These are phyloP conservation scores for Cydia pomonella DNA, from an alignment of 1,140 invertebrate species.

Conservation along the genomic window DNA sequence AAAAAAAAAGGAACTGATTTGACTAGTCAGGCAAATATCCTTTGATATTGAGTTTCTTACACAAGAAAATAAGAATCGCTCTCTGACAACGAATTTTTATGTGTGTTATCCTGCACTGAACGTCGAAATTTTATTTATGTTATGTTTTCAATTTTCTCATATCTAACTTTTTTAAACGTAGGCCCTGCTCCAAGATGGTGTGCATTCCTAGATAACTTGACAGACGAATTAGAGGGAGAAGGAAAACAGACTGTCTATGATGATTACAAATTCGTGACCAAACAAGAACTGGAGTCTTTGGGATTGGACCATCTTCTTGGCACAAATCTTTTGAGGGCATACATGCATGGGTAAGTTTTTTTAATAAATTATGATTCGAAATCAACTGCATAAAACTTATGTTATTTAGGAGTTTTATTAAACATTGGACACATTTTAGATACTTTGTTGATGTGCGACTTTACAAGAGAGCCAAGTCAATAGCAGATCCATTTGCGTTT, in stretches of 20 bases:
- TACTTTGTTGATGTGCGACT: slow-evolving; percentile 97
- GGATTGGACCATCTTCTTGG: slow-evolving; percentile 95
- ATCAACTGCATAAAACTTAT: background rate
- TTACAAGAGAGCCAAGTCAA: slow-evolving; percentile 95
- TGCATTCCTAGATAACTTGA: slow-evolving; percentile 96
- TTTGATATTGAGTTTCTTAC: too few relatives aligned
- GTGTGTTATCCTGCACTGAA: too few relatives aligned
- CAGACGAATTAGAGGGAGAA: slow-evolving; percentile 95
- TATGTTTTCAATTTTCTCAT: slow-evolving; percentile 15
- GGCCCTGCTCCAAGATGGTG: slow-evolving; percentile 99
- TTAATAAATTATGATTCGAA: background rate
- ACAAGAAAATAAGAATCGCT: too few relatives aligned
- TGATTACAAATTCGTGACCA: slow-evolving; percentile 99
- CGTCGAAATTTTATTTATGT: too few relatives aligned
- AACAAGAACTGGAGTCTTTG: slow-evolving; percentile 93
- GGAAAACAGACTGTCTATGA: slow-evolving; percentile 93
- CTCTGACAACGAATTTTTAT: too few relatives aligned
- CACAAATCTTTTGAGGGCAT: slow-evolving; percentile 94
- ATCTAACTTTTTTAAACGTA: slow-evolving; percentile 41
- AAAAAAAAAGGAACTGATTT: too few relatives aligned
- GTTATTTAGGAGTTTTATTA: slow-evolving; percentile 33
- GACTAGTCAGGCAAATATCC: too few relatives aligned
- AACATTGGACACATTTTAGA: slow-evolving; percentile 53
- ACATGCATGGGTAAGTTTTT: slow-evolving; percentile 94
- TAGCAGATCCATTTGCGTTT: slow-evolving; percentile 96